Percentiles rank a stretch among this genome's conserved stretches.
These are phyloP conservation scores for Brachionus koreanus DNA, from an alignment of 1,140 invertebrate genomes.

Conservation along the genomic window DNA sequence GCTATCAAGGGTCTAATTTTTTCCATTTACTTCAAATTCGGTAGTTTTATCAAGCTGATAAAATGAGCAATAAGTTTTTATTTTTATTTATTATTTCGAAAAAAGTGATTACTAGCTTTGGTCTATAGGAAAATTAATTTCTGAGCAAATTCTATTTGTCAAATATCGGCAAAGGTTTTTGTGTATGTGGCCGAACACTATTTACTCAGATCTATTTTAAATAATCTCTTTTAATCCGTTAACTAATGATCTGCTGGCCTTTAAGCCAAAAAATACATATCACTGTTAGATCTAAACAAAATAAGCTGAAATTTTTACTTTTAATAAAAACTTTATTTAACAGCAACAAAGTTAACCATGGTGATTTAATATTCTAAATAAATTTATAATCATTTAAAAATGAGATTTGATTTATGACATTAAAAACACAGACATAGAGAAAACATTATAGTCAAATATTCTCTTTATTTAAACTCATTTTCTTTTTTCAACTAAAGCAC, in stretches of 20 bases:
- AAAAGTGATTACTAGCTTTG: background rate
- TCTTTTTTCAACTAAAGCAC: background rate
- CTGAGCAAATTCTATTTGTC: background rate
- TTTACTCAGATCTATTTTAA: background rate
- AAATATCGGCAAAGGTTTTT: background rate
- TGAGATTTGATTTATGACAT: background rate
- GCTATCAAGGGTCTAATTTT: background rate
- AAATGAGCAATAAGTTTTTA: background rate
- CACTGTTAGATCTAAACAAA: background rate
- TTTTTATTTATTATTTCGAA: background rate
- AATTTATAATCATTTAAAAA: background rate
- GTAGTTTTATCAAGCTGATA: background rate
- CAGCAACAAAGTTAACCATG: no score
- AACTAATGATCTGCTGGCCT: background rate
- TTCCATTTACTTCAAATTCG: background rate
- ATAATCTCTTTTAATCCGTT: background rate
- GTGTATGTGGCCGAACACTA: background rate
- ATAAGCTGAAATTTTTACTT: no score
- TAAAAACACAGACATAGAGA: background rate
- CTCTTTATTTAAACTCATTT: background rate
- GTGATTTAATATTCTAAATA: background rate
- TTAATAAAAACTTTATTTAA: no score
- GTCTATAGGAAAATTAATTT: no score
- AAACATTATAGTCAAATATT: background rate
- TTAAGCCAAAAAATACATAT: background rate